These are phyloP conservation scores for Montipora sp. DNA, from an alignment of 64 coral and sea anemone genomes.

Conservation along the genomic window DNA sequence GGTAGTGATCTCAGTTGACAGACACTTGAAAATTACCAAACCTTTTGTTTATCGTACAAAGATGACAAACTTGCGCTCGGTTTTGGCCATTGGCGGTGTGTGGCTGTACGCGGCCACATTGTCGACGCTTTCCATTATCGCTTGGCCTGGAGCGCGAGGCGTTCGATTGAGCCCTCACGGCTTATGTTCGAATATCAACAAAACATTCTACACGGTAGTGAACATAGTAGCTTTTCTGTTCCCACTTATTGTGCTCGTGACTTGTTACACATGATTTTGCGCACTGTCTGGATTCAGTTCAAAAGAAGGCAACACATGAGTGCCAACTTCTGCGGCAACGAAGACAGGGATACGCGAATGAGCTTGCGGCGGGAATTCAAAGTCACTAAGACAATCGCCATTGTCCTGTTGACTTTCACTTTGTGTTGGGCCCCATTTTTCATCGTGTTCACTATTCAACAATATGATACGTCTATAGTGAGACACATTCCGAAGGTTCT, in stretches of 20 bases:
- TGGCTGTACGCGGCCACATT: conserved; percentile 71
- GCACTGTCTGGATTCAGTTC: conserved; percentile 72
- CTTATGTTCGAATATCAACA: conserved; percentile 43
- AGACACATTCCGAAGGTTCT: background rate
- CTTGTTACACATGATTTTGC: conserved; percentile 71
- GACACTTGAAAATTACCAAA: conserved; percentile 91
- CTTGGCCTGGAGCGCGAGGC: conserved; percentile 50
- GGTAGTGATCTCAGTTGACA: conserved; percentile 79
- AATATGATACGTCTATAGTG: conserved; percentile 6
- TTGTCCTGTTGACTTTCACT: conserved; percentile 80
- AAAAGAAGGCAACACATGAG: conserved; percentile 74
- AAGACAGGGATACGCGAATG: conserved; percentile 65
- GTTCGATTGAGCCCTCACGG: background rate
- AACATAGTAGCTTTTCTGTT: conserved; percentile 75
- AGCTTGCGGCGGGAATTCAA: conserved; percentile 78
- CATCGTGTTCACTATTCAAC: conserved; percentile 64
- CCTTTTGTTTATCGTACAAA: conserved; percentile 78
- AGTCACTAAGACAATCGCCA: conserved; percentile 84
- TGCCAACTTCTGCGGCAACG: conserved; percentile 48
- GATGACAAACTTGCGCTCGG: conserved; percentile 71
- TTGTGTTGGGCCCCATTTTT: conserved; percentile 90
- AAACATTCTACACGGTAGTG: conserved; percentile 78
- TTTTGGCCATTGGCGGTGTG: conserved; percentile 62
- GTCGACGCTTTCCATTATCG: conserved; percentile 62
- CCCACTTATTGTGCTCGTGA: conserved; percentile 61